Evolutionary conservation across 1,140 invertebrate species (phyloP), one percentile per base, ranked within the genome.

Genomic region (Ceratosolen fusciceps): DNA sequence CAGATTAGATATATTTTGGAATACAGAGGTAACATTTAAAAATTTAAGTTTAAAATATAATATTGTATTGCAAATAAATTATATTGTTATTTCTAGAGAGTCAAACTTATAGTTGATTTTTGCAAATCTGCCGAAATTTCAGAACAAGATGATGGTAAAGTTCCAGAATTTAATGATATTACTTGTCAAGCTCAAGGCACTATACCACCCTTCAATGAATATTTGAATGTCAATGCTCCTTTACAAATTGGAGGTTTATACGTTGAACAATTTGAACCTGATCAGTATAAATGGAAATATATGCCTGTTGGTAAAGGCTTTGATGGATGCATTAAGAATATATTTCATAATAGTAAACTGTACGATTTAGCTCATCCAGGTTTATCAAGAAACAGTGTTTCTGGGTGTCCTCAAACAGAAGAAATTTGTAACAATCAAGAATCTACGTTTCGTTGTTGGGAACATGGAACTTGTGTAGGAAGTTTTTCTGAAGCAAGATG

Each of bases 121-220:
- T 99, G 98, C 87, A 95, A 94, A 86, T 95, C 95, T 0, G 96
- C 97, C 3, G 93, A 95, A 82, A 94, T 98, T 73, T 93, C 94
- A 74, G 96, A 98, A 90, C 92, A 95, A 84, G 96, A 97, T 90
- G 97, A 98, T 87, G 96, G 96, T 34, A 94, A 94, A 49, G 93
- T 95, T 12, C 94, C 96, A 0, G 93, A 96, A 83, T 97, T 98
- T 86, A 96, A 98, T 85, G 95, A 96, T 80, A 93, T 93, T 7
- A 94, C 93, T 16, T 99, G 98, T 89, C 96, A 98, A 90, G 96
- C 96, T 0, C 92, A 93, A 76, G 96, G 96, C 16, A 93, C 92
- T 0, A 96, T 99, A 81, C 96, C 96, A 19, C 96, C 97, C 2
- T 98, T 98, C 89, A 98, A 98, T 88, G 97, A 98, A 88, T 99